Conservation (phyloP, 2,888 invertebrate genomes). For the Cabera pusaria region DNA sequence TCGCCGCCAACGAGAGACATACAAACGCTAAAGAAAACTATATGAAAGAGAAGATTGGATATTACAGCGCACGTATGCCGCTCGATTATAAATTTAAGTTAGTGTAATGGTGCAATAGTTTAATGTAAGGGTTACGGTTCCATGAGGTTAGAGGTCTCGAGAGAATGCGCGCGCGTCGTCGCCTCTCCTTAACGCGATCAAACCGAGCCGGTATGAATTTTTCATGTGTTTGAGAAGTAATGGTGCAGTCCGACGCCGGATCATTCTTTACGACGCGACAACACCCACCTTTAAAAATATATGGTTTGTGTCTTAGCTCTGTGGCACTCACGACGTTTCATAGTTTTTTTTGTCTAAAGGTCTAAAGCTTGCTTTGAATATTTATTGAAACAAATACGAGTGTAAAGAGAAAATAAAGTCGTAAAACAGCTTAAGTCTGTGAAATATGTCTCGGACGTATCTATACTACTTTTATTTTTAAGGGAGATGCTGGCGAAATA, state of each 20-base stretch:
- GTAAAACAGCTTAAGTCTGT: too few species aligned
- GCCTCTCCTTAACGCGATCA: conserved; percentile 66
- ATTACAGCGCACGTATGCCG: conserved; percentile 8
- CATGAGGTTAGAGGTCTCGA: conserved; percentile 53
- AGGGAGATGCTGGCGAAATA: too few species aligned
- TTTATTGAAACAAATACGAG: too few species aligned
- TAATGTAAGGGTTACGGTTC: conserved; percentile 26
- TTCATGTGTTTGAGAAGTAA: conserved; percentile 77
- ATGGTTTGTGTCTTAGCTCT: conserved; percentile 50
- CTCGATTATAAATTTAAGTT: conserved; percentile 13
- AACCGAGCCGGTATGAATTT: conserved; percentile 73
- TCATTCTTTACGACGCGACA: conserved; percentile 81
- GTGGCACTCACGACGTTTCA: conserved; percentile 15
- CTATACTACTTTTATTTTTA: too few species aligned
- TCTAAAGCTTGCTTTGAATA: too few species aligned
- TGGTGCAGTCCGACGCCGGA: conserved; percentile 71
- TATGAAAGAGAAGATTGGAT: conserved; percentile 15
- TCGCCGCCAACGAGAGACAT: conserved; percentile 3
- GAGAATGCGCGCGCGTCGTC: conserved; percentile 60
- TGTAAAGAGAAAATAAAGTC: too few species aligned
- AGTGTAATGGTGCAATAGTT: conserved; percentile 31
- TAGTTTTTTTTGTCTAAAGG: too few species aligned
- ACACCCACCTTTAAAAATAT: conserved; percentile 70
- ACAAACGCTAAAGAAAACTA: conserved; percentile 6
- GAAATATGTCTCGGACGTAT: too few species aligned